Evolutionary conservation across 2,888 invertebrate genomes (phyloP).

Genomic region (Entomobrya proxima): DNA sequence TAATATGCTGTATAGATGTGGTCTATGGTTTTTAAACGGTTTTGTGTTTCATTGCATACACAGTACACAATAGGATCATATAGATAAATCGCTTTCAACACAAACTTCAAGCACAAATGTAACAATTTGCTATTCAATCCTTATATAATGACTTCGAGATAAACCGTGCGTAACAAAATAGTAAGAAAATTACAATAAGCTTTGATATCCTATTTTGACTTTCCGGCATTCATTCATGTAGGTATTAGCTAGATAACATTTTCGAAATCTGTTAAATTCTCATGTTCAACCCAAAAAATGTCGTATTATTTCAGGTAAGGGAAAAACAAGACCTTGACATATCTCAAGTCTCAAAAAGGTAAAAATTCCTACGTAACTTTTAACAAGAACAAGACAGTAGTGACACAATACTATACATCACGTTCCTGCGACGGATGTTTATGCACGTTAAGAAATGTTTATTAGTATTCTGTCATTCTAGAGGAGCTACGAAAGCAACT

Average conservation of each 20-base stretch:
- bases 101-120: too few species aligned
- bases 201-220: not conserved
- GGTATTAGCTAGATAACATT: not conserved
- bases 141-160: too few species aligned
- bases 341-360: not conserved
- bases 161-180: not conserved
- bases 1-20: too few species aligned
- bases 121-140: too few species aligned
- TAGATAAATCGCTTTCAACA: too few species aligned
- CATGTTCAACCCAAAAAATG: too few species aligned
- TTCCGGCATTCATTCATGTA: not conserved
- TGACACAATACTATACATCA: too few species aligned
- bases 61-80: not conserved
- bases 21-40: too few species aligned
- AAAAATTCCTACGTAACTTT: too few species aligned
- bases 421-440: not conserved
- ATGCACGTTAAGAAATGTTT: not conserved
- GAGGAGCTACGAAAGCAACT: not conserved
- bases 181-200: not conserved
- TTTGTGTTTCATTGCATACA: too few species aligned
- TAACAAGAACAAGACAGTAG: too few species aligned
- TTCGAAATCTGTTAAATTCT: not conserved
- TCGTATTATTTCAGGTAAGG: not conserved
- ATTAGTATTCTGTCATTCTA: not conserved
- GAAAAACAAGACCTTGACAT: conserved; percentile 17